phyloP scores from a whole-genome alignment of 1,140 invertebrate genomes.

The Drosophila suzukii region DNA sequence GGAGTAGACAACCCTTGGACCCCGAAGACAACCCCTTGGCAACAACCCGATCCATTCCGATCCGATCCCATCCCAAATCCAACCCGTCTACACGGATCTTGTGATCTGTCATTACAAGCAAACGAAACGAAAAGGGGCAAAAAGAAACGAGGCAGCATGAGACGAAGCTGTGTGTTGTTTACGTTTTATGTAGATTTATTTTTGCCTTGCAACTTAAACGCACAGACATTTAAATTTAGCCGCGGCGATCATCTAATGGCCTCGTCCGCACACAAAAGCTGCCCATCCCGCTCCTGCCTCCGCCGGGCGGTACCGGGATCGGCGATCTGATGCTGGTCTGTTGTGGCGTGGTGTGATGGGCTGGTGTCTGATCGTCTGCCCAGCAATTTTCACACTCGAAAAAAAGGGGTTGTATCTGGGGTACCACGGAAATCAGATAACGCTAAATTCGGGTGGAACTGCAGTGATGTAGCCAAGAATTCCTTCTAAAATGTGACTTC shows the following conservation, averaged over 20 bases:
- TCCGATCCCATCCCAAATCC: slow-evolving; percentile 6
- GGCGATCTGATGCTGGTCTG: slow-evolving; percentile 18
- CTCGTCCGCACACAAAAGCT: slow-evolving; percentile 47
- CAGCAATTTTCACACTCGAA: slow-evolving; percentile 28
- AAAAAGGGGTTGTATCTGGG: neutral
- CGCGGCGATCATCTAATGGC: slow-evolving; percentile 74
- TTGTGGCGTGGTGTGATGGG: slow-evolving; percentile 19
- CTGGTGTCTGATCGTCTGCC: slow-evolving; percentile 56
- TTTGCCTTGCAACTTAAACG: slow-evolving; percentile 79
- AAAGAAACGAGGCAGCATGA: slow-evolving; percentile 15
- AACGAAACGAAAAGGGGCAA: slow-evolving; percentile 6
- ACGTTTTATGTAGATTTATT: slow-evolving; percentile 76
- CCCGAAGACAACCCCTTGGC: slow-evolving; percentile 30
- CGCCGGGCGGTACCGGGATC: neutral
- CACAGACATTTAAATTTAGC: slow-evolving; percentile 81
- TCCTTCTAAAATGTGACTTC: too few species aligned
- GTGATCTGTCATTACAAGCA: slow-evolving; percentile 49
- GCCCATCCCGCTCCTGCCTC: neutral
- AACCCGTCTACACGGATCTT: slow-evolving; percentile 42
- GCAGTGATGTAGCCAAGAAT: too few species aligned
- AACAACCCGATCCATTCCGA: slow-evolving; percentile 21
- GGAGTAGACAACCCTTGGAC: slow-evolving; percentile 12
- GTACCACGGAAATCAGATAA: too few species aligned
- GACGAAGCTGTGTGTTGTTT: slow-evolving; percentile 53
- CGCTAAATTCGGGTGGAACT: too few species aligned